Percentiles rank a stretch among this genome's conserved stretches.
These are phyloP conservation scores for Erebia palarica DNA, from an alignment of 2,888 invertebrate genomes.

Conservation along the genomic window DNA sequence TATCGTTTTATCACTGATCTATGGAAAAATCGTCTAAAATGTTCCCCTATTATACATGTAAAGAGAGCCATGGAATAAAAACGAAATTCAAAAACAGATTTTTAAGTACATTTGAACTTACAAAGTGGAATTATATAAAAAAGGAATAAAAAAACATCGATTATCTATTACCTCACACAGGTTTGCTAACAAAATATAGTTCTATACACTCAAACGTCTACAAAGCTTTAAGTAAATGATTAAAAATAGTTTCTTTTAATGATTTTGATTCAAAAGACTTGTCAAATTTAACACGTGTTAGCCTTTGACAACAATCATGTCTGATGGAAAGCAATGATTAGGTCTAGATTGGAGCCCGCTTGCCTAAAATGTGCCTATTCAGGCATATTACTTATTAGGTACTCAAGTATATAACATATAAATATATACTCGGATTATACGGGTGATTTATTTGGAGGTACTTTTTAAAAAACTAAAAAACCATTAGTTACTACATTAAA, in stretches of 20 bases:
- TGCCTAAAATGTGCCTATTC: no score
- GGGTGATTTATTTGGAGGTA: no score
- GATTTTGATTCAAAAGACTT: no score
- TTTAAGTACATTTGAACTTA: conserved; percentile 63
- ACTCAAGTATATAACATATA: no score
- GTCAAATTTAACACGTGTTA: no score
- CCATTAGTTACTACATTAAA: no score
- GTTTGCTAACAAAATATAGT: conserved; percentile 1
- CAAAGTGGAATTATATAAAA: conserved; percentile 41
- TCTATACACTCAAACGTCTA: not conserved
- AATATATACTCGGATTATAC: no score
- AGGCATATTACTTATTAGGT: not conserved
- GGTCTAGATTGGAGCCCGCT: no score
- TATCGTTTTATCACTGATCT: conserved; percentile 4
- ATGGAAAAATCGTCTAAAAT: conserved; percentile 20
- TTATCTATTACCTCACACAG: conserved; percentile 24
- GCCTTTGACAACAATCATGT: no score
- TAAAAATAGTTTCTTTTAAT: not conserved
- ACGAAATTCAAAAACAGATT: conserved; percentile 47
- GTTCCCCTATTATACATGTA: conserved; percentile 37
- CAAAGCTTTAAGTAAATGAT: not conserved
- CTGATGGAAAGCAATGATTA: no score
- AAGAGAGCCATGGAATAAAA: conserved; percentile 57
- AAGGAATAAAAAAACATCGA: conserved; percentile 43
- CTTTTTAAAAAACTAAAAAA: no score